These are phyloP conservation scores for Cyclopterus lumpus DNA, from an alignment of 2,797 vertebrate genomes.

Conservation along the genomic window DNA sequence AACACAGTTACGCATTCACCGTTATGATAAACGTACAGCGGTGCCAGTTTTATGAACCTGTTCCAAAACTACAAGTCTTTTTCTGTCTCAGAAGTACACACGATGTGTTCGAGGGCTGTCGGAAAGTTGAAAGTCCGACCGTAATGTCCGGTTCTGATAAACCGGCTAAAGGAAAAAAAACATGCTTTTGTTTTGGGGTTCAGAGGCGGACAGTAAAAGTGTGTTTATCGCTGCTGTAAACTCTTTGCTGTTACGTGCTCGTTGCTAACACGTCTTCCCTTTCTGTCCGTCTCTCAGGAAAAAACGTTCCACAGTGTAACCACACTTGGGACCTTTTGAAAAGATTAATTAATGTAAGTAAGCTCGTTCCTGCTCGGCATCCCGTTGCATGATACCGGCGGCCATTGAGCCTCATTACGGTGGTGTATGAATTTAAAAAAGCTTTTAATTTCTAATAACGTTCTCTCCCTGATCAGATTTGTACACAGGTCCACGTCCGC, in stretches of 20 bases:
- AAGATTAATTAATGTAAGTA: conserved; percentile 72
- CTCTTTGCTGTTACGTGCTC: background rate
- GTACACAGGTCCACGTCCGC: conserved; percentile 85
- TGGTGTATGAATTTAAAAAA: background rate
- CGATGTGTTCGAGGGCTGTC: background rate
- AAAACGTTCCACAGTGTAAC: conserved; percentile 47
- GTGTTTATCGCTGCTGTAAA: no score
- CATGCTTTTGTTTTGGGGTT: no score
- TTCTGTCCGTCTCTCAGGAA: conserved; percentile 48
- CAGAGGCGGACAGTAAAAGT: no score
- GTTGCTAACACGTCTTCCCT: conserved; percentile 7
- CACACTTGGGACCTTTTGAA: conserved; percentile 60
- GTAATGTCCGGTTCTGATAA: no score
- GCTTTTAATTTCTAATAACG: background rate
- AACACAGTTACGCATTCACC: background rate
- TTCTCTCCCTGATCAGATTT: conserved; percentile 58
- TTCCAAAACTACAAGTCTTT: no score
- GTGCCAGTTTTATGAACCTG: background rate
- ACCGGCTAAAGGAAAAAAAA: no score
- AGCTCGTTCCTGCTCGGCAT: no score
- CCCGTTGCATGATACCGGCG: no score
- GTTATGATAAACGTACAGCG: background rate
- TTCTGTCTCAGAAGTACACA: no score
- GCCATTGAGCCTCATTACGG: background rate
- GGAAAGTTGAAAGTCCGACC: background rate